Conservation (phyloP, 2,113 vertebrate genomes). For the Typhlomys cinereus region DNA sequence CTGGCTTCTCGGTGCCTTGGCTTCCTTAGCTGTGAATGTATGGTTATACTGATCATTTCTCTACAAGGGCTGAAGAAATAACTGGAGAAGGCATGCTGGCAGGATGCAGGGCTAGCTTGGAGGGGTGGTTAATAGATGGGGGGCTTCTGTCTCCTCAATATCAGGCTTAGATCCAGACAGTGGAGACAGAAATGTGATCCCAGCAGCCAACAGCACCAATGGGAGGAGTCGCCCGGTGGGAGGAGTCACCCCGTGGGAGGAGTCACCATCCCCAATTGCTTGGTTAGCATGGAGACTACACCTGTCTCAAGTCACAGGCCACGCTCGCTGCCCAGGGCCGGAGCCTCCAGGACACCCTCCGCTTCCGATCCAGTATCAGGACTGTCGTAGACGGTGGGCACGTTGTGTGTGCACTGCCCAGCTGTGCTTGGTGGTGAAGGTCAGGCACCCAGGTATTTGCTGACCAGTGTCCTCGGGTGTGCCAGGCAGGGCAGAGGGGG, state of each 20-base stretch:
- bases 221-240: constrained; percentile 51
- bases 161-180: constrained; percentile 63
- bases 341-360: background rate
- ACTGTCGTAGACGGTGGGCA: no score
- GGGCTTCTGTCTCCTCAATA: background rate
- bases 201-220: constrained; percentile 77
- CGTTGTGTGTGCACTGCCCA: no score
- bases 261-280: background rate
- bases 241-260: constrained; percentile 77
- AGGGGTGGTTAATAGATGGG: no score
- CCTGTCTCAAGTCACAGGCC: constrained; percentile 38
- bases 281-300: constrained; percentile 77
- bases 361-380: background rate
- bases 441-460: no score
- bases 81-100: fast-evolving
- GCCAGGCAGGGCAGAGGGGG: no score
- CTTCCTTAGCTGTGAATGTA: background rate
- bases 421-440: no score
- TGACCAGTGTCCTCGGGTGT: no score
- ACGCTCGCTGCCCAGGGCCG: background rate
- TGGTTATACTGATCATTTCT: fast-evolving
- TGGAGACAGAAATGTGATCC: constrained; percentile 18
- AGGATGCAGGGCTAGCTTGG: fast-evolving
- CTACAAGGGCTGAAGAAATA: background rate
- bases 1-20: background rate